Base-by-base conservation (phyloP, 2,888 invertebrate genomes). In the Agapostemon virescens region DNA sequence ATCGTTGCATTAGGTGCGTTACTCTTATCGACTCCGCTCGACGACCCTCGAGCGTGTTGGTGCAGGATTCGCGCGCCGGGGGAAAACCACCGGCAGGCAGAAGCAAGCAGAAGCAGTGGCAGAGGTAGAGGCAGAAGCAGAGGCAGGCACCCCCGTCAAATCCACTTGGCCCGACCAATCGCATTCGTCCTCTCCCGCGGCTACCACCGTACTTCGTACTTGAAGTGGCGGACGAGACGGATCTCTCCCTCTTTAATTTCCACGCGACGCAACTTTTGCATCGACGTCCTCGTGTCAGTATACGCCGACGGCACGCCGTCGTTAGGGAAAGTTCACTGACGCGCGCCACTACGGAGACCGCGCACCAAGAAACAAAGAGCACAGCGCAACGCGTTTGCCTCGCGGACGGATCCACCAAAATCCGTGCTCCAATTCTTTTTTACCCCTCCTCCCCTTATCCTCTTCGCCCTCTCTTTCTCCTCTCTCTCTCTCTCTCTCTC, bases 181-280 rank as follows among this genome's bases (percentile, higher is more conserved):
- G 80, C 73, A 83, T 83, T 85, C 83, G 85, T 87, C 77, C 83
- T 80, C 80, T 74, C 63, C 79, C 74, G 69, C 77, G 77, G 78
- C 80, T 67, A 77, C 66, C 73, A 74, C 81, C 80, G 82, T 83
- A 71, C 82, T 71, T 79, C 74, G 79, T 83, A 82, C 83, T 87
- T 84, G 72, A 84, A 87, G 82, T 84, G 83, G 82, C 84, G 83
- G 81, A 85, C 85, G 85, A 85, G 84, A 87, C 83, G 79, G 83
- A 87, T 87, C 74, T 83, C 82, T 86, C 78, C 77, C 82, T 83
- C 85, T 85, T 85, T 85, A 85, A 87, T 85, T 86, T 87, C 83
- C 82, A 79, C 84, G 80, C 81, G 84, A 78, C 76, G 81, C 80
- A 82, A 79, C 84, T 86, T 82, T 81, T 74, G 76, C 81, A 82